phyloP scores from a whole-genome alignment of 2,113 vertebrate species.

The Gymnorhina tibicen region DNA sequence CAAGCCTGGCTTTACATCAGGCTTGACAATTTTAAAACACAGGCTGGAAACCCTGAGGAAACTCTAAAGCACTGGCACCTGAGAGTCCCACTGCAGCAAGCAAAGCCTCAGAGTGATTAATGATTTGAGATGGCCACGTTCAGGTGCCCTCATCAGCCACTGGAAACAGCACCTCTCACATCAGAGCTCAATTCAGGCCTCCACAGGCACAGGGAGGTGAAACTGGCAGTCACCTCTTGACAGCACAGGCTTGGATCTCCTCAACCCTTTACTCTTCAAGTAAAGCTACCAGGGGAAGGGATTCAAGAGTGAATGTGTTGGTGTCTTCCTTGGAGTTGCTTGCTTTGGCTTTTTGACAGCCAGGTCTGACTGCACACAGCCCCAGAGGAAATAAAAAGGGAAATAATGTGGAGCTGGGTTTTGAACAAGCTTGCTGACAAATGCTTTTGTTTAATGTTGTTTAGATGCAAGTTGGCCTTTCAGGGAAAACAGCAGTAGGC shows the following conservation, averaged over 20 bases:
- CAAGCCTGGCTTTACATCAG: not conserved
- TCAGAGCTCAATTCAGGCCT: not conserved
- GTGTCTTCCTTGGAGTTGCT: not conserved
- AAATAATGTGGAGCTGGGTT: not conserved
- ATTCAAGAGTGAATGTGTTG: not conserved
- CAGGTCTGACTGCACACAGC: not conserved
- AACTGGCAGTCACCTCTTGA: not conserved
- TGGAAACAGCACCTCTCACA: not conserved
- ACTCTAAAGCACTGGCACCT: not conserved
- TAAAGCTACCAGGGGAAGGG: not conserved
- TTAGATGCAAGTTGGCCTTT: not conserved
- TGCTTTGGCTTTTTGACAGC: not conserved
- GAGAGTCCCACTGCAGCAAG: not conserved
- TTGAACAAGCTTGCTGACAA: not conserved
- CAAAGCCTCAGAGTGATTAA: not conserved
- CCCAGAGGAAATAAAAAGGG: not conserved
- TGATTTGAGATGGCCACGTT: not conserved
- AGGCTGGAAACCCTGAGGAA: not conserved
- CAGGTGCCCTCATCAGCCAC: not conserved
- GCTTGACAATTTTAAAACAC: not conserved
- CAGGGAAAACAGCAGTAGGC: not conserved
- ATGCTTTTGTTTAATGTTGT: not conserved
- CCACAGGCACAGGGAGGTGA: not conserved
- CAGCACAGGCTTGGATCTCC: not conserved
- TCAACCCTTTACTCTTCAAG: not conserved